phyloP scores from a whole-genome alignment of 2,797 vertebrate species.

The Chrysocyon brachyurus region DNA sequence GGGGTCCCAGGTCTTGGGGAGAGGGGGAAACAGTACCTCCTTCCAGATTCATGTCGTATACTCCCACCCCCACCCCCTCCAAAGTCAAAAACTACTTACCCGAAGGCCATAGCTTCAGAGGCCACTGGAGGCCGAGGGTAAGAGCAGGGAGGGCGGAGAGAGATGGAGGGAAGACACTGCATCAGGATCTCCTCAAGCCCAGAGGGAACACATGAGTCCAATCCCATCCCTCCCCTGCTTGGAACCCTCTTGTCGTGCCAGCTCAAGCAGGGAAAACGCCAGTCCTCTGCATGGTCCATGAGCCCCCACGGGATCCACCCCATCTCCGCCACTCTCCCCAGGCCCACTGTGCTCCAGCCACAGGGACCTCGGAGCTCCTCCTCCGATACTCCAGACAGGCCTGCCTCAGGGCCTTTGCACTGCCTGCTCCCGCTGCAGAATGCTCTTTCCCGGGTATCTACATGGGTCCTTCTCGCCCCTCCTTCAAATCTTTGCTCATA shows the following conservation, averaged over 20 bases:
- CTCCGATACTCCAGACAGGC: neutral
- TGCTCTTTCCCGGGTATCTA: neutral
- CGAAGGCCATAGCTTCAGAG: conserved; percentile 81
- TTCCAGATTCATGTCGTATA: neutral
- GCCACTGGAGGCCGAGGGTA: conserved; percentile 62
- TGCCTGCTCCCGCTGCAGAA: neutral
- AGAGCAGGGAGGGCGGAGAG: neutral
- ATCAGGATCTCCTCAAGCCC: neutral
- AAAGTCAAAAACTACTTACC: conserved; percentile 72
- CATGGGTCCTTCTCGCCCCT: neutral
- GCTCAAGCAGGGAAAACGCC: neutral
- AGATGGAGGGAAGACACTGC: neutral
- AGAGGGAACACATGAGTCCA: neutral
- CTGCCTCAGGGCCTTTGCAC: neutral
- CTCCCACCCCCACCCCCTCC: neutral
- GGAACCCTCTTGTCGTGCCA: neutral
- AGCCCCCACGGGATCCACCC: neutral
- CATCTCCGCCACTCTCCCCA: neutral
- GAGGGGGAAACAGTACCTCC: neutral
- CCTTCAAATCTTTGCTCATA: neutral
- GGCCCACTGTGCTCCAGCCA: neutral
- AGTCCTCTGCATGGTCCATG: neutral
- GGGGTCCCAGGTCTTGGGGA: neutral
- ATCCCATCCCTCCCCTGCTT: neutral
- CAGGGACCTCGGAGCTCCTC: neutral